phyloP scores from a whole-genome alignment of 2,797 vertebrate species.

The Acanthopagrus latus region DNA sequence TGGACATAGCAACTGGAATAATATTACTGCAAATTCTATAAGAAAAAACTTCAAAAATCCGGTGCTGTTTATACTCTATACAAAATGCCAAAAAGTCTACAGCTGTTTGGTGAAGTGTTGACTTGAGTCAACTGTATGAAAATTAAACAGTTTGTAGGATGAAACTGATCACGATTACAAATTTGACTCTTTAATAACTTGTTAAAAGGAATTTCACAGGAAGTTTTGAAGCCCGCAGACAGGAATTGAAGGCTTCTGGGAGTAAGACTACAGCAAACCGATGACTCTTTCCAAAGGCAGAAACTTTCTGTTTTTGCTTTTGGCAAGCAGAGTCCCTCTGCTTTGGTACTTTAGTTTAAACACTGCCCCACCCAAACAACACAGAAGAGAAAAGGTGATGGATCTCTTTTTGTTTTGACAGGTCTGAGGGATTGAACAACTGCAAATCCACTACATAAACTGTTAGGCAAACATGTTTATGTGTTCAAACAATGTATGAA shows the following conservation, averaged over 20 bases:
- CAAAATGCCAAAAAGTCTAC: background rate
- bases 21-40: no score
- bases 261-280: slow-evolving; percentile 13
- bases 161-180: background rate
- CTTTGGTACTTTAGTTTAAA: slow-evolving; percentile 45
- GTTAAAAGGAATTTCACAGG: slow-evolving; percentile 26
- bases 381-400: slow-evolving; percentile 22
- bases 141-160: background rate
- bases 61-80: background rate
- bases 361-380: slow-evolving; percentile 25
- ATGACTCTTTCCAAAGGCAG: slow-evolving; percentile 11
- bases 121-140: background rate
- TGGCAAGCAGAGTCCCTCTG: slow-evolving; percentile 32
- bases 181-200: slow-evolving; percentile 17
- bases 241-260: slow-evolving; percentile 46
- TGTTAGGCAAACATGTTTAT: slow-evolving; percentile 57
- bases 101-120: background rate
- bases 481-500: slow-evolving; percentile 64
- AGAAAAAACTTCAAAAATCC: no score
- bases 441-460: slow-evolving; percentile 49
- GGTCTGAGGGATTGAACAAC: slow-evolving; percentile 25
- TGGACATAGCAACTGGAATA: no score
- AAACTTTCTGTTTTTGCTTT: slow-evolving; percentile 34
- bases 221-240: slow-evolving; percentile 32
- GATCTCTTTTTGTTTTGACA: slow-evolving; percentile 53